phyloP scores from a whole-genome alignment of 1,140 invertebrate species.

The Bombus impatiens region DNA sequence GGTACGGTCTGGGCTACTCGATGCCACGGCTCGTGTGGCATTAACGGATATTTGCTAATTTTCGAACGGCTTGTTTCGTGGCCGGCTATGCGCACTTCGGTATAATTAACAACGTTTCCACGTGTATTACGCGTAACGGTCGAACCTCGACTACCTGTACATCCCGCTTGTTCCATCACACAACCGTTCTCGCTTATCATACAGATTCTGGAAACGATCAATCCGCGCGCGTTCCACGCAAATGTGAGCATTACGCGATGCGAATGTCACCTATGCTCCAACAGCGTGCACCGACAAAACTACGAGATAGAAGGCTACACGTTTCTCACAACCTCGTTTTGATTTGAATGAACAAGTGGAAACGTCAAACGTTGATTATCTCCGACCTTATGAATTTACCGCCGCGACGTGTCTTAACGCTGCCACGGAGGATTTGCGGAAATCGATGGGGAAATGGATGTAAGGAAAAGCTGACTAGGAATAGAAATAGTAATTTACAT shows the following conservation, averaged over 20 bases:
- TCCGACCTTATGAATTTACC: neutral
- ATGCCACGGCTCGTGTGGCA: neutral
- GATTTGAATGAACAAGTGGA: neutral
- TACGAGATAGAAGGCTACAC: neutral
- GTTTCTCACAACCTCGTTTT: rapidly evolving
- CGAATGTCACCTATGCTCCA: neutral
- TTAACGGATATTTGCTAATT: slow-evolving; percentile 36
- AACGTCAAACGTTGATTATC: neutral
- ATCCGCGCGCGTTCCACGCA: neutral
- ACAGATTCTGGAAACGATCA: neutral
- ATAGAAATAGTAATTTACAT: neutral
- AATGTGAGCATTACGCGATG: neutral
- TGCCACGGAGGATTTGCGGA: neutral
- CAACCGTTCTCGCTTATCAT: neutral
- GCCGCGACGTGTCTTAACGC: neutral
- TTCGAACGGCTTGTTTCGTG: slow-evolving; percentile 14
- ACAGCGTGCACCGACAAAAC: neutral
- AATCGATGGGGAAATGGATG: neutral
- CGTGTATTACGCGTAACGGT: slow-evolving; percentile 6
- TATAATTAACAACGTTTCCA: slow-evolving; percentile 43
- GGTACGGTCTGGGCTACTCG: neutral
- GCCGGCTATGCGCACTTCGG: neutral
- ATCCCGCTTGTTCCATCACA: neutral
- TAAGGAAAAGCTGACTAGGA: too few relatives aligned
- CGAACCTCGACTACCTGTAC: neutral